A percentile compares a stretch with the other conserved stretches of the same genome.
Evolutionary conservation across 1,140 invertebrate species (phyloP).

Genomic region (Sitobion miscanthi): DNA sequence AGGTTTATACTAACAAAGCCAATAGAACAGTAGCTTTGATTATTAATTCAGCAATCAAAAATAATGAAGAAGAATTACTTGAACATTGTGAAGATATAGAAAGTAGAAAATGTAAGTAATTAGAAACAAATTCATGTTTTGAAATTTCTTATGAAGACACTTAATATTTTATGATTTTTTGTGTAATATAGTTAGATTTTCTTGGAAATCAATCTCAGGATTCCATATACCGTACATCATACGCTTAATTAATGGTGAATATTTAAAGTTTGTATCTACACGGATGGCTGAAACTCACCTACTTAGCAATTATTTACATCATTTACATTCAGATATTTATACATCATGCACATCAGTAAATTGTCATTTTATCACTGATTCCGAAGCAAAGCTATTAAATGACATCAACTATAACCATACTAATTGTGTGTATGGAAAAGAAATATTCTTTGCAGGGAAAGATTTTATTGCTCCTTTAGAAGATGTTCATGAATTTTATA

Average conservation of each 20-base stretch:
- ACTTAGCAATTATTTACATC: constrained; percentile 83
- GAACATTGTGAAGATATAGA: constrained; percentile 20
- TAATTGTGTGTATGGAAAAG: constrained; percentile 86
- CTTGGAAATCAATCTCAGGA: constrained; percentile 86
- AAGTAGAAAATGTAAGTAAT: constrained; percentile 29
- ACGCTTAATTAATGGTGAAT: constrained; percentile 67
- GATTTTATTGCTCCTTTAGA: constrained; percentile 86
- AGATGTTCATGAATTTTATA: constrained; percentile 90
- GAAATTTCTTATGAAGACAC: too few species aligned
- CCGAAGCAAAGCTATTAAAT: constrained; percentile 88
- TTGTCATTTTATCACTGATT: constrained; percentile 91
- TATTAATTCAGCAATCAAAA: neutral
- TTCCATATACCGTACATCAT: constrained; percentile 83
- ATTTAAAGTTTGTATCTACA: constrained; percentile 88
- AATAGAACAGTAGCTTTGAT: neutral
- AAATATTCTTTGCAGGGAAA: constrained; percentile 81
- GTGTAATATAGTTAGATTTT: constrained; percentile 75
- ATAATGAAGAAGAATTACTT: neutral
- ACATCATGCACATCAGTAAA: constrained; percentile 82
- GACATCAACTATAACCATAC: constrained; percentile 94
- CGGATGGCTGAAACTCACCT: constrained; percentile 88
- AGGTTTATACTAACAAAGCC: constrained; percentile 32
- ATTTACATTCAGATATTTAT: constrained; percentile 82
- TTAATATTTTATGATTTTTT: constrained; percentile 28
- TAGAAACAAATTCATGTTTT: neutral